Evolutionary conservation across 35 echinoderm and acorn worm genomes (phyloP), one percentile per base, ranked within the genome.

Genomic region (Ophiothrix spiculata): DNA sequence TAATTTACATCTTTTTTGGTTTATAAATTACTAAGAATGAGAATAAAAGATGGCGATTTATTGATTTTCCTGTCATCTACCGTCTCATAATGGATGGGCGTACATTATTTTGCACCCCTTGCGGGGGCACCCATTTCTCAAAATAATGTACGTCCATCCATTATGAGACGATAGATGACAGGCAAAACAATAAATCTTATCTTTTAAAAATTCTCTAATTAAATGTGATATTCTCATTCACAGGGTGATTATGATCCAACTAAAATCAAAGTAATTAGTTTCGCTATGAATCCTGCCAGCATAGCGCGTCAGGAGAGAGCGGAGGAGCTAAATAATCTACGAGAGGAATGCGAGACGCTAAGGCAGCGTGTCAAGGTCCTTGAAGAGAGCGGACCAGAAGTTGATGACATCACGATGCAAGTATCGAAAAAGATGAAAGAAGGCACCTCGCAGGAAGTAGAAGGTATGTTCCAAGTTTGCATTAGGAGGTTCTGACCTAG

Each of bases 191-290:
- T n/a, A n/a, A n/a, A n/a, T n/a, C n/a, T n/a, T n/a, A n/a, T n/a
- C n/a, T n/a, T 31, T 23, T 28, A 74, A 28, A 74, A 74, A 21
- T 74, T 0, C 0, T 74, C 64, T 6, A 32, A 74, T 32, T 23
- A 15, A 29, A 8, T 13, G 0, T 39, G 31, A 75, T 41, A 35
- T 77, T 81, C 28, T 39, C n/a, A 36, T 83, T 81, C 41, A 45
- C 41, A 99, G 96, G 96, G 96, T 64, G 92, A 99, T 38, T 99
- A 83, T 76, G 96, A 99, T 32, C 96, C 96, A 21, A 87, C 79
- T 0, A 94, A 91, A 75, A 91, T 90, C 41, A 99, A 99, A 42
- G 81, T 99, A 29, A 60, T 99, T 23, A 37, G 82, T 12, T 94
- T 99, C 38, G 39, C 81, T 14, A 80, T 91, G 60, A 99, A 99